phyloP scores from a whole-genome alignment of 2,888 invertebrate genomes.

The Scaptomyza cyrtandrae region DNA sequence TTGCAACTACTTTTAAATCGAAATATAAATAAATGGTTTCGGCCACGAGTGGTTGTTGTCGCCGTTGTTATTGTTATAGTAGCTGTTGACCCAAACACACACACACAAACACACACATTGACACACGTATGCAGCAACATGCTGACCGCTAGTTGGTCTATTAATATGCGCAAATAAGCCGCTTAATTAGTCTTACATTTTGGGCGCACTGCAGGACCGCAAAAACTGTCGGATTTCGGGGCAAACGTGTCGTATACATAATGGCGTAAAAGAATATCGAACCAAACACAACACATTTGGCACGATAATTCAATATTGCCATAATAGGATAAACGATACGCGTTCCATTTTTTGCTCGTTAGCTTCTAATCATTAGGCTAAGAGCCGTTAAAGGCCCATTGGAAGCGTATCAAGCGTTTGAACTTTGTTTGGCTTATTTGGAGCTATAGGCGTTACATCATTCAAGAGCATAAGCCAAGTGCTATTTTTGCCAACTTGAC shows the following conservation, averaged over 20 bases:
- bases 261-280: constrained; percentile 63
- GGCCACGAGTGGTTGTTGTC: constrained; percentile 7
- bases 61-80: constrained; percentile 35
- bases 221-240: constrained; percentile 75
- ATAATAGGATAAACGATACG: constrained; percentile 70
- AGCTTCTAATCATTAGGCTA: constrained; percentile 53
- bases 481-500: constrained; percentile 7
- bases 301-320: constrained; percentile 75
- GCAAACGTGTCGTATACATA: constrained; percentile 63
- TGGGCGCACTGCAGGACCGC: constrained; percentile 58
- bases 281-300: constrained; percentile 53
- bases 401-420: background rate
- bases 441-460: background rate
- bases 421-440: constrained; percentile 1
- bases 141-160: constrained; percentile 73
- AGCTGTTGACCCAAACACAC: constrained; percentile 42
- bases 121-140: constrained; percentile 19
- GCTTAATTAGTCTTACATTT: constrained; percentile 80
- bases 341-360: constrained; percentile 56
- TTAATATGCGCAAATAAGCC: constrained; percentile 78
- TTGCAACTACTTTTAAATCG: constrained; percentile 74
- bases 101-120: constrained; percentile 15
- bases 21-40: constrained; percentile 72
- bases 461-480: constrained; percentile 2
- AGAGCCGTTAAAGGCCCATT: background rate